Evolutionary conservation across 1,140 invertebrate species (phyloP).

Genomic region (Drosophila orena): DNA sequence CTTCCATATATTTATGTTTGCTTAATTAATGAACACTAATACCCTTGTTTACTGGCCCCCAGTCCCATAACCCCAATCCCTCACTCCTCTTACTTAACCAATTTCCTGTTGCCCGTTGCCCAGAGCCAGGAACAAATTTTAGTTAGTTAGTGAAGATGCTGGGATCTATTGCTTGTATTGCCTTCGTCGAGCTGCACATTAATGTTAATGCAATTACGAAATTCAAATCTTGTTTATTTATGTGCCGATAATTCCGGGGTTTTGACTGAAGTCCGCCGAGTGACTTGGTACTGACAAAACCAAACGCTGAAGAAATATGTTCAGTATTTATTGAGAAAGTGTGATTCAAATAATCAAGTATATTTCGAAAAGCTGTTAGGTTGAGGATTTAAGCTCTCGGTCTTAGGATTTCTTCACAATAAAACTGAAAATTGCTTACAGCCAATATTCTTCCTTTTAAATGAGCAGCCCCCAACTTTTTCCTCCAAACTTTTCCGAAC

Average conservation of each 20-base stretch:
- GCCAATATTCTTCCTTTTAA: constrained; percentile 73
- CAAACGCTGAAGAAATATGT: not conserved
- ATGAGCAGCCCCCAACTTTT: constrained; percentile 21
- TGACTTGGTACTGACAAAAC: not conserved
- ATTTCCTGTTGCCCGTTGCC: constrained; percentile 42
- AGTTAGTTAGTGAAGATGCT: constrained; percentile 21
- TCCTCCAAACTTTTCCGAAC: constrained; percentile 12
- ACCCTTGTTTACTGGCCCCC: constrained; percentile 42
- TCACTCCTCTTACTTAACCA: constrained; percentile 7
- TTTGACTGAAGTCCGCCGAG: constrained; percentile 18
- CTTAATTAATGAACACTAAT: constrained; percentile 73
- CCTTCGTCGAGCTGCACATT: constrained; percentile 38
- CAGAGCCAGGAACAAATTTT: constrained; percentile 14
- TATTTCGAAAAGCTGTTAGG: not conserved
- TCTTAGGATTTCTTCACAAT: not conserved
- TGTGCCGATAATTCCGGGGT: constrained; percentile 37
- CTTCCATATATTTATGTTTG: constrained; percentile 46
- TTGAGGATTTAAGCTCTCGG: too few species aligned
- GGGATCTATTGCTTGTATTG: constrained; percentile 28
- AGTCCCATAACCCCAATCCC: not conserved
- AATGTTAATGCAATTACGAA: constrained; percentile 64
- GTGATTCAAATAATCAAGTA: not conserved
- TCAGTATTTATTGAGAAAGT: not conserved
- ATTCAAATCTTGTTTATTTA: constrained; percentile 49
- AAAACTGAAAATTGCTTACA: constrained; percentile 59